Conservation (phyloP, 2,113 vertebrate species). For the Neoarius graeffei region DNA sequence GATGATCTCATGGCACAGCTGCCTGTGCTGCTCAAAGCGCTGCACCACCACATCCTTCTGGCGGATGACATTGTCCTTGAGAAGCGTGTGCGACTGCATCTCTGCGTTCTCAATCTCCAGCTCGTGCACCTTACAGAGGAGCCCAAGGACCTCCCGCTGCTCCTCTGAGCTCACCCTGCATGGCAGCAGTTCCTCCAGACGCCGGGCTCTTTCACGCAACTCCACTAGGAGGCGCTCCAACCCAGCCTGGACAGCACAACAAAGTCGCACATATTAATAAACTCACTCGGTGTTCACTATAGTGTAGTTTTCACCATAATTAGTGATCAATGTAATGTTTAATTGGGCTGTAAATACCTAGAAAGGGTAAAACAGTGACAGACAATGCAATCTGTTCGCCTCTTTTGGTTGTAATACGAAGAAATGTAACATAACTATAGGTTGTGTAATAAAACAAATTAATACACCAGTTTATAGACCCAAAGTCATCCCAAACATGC, state of each 20-base stretch:
- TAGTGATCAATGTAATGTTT: neutral
- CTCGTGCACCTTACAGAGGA: constrained; percentile 85
- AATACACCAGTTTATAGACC: neutral
- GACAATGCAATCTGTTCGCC: neutral
- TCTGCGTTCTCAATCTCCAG: constrained; percentile 82
- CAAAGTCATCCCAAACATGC: neutral
- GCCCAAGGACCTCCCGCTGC: constrained; percentile 80
- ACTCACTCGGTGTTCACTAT: neutral
- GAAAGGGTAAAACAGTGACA: neutral
- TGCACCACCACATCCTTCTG: constrained; percentile 77
- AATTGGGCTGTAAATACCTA: neutral
- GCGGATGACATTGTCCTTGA: constrained; percentile 81
- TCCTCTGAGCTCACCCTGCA: constrained; percentile 77
- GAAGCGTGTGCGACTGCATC: constrained; percentile 78
- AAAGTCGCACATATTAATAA: neutral
- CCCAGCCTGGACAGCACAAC: constrained; percentile 61
- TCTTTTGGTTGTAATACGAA: neutral
- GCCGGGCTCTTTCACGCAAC: constrained; percentile 67
- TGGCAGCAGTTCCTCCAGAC: constrained; percentile 79
- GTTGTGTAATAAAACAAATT: neutral
- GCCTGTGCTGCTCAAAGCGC: constrained; percentile 79
- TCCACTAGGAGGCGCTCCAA: constrained; percentile 76
- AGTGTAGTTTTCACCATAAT: neutral
- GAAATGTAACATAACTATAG: neutral
- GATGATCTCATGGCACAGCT: constrained; percentile 85